Percentiles rank a stretch among this genome's conserved stretches.
Evolutionary conservation across 1,140 invertebrate genomes (phyloP).

Genomic region (Rhynchophorus ferrugineus): DNA sequence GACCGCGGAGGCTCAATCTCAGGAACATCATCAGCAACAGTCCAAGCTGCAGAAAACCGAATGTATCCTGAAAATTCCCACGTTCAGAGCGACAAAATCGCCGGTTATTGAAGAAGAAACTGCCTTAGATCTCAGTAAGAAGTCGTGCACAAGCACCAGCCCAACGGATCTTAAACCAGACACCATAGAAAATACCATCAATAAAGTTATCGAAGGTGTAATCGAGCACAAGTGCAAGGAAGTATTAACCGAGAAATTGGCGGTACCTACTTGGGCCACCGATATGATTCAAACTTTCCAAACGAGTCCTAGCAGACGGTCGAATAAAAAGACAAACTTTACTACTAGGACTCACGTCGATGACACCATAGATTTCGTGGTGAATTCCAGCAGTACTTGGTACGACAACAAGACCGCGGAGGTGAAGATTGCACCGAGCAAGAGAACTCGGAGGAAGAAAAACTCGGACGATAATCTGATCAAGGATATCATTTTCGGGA

Average conservation of each 20-base stretch:
- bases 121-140: conserved; percentile 26
- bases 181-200: conserved; percentile 5
- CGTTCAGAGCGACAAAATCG: conserved; percentile 13
- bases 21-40: neutral
- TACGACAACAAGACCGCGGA: neutral
- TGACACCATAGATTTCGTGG: conserved; percentile 26
- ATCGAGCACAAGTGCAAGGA: conserved; percentile 9
- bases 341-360: conserved; percentile 19
- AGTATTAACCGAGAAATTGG: conserved; percentile 1
- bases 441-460: conserved; percentile 4
- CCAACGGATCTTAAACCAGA: neutral
- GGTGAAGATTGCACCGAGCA: neutral
- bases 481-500: conserved; percentile 17
- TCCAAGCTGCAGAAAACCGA: conserved; percentile 14
- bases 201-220: conserved; percentile 14
- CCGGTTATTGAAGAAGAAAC: conserved; percentile 12
- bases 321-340: neutral
- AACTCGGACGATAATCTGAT: conserved; percentile 14
- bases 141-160: conserved; percentile 1
- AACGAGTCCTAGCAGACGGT: neutral
- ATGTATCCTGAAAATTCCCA: conserved; percentile 25
- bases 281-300: conserved; percentile 23
- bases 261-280: conserved; percentile 11
- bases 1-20: conserved; percentile 5
- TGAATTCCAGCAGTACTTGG: conserved; percentile 14